Base-by-base conservation (phyloP, 2,797 vertebrate species). In the Borostomias antarcticus region DNA sequence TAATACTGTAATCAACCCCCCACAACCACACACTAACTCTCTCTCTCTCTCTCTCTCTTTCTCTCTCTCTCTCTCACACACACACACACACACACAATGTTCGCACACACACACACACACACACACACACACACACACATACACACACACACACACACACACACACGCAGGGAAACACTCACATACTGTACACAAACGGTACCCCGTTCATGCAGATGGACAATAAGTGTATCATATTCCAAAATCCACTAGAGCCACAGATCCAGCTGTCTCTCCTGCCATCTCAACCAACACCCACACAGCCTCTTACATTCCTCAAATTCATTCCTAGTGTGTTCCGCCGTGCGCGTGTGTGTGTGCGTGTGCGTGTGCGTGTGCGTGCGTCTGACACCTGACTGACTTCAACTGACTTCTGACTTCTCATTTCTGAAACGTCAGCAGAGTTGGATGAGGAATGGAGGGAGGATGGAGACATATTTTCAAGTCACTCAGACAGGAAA, bases 21-120 rank as follows among this genome's bases (percentile, higher is more conserved):
- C 30, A 70, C 73, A 76, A 47, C 69, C 77, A 82, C 62, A 65
- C 57, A 47, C 62, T 73, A 62, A 68, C 76, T 81, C 70, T 76
- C 75, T 53, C 66, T 69, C 67, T 70, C 78, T 75, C 76, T 69
- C 66, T 65, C 81, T 64, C 37, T n/a, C 58, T 43, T 15, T 8
- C 17, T 11, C 9, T 19, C 33, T 10, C 3, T 58, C 25, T 47
- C 75, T 81, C 69, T 75, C 61, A 32, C 73, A 72, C 65, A 52
- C 66, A 69, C 35, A 81, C 78, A 74, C 77, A 64, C 53, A 65
- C 45, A 69, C 56, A 68, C 69, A 80, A 74, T 25, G 30, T 26
- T 21, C 28, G 45, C 29, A 64, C 50, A 37, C 50, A 64, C 51
- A 45, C 47, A 52, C 30, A 52, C 61, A 26, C 61, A 63, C 47